Base-by-base conservation (phyloP, 1,140 invertebrate species). In the Zophobas morio region DNA sequence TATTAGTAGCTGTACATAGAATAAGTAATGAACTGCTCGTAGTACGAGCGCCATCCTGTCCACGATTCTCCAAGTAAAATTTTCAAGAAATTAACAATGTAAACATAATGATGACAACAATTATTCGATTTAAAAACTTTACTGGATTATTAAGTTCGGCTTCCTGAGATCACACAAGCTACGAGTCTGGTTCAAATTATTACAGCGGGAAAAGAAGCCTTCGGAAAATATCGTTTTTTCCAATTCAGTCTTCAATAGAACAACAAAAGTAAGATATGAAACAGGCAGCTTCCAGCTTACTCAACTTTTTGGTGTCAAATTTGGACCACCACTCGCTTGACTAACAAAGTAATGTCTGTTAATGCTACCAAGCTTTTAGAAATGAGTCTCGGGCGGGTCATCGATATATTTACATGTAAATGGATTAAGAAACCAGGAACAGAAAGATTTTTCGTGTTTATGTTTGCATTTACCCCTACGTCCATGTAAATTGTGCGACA, bases 381-480 rank as follows among this genome's bases (percentile, higher is more conserved):
- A 86, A 82, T 86, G 85, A 4, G 85, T 85, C 78, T 86, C 85
- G 39, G 85, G 85, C 32, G 85, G 85, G 79, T 86, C 85, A 83
- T 92, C 91, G 63, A 91, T 91, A 84, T 92, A 92, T 85, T 92
- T 92, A 86, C 91, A 92, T 6, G 91, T 92, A 82, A 92, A 92
- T 5, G 91, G 91, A 82, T 91, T 92, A 80, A 91, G 84, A 71
- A 91, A 86, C 90, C 90, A 91, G 1, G 90, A 90, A 82, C 90
- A 91, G 78, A 91, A 90, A 0, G 89, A 90, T 73, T 89, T 88
- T 70, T 91, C 89, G 80, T 88, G 87, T 78, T 89, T 89, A 80
- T 90, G 89, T 76, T 86, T 86, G 76, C 85, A 87, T 85, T 86
- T 86, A 20, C 86, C 86, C 34, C 88, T 87, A 84, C 86, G 88